Evolutionary conservation across 2,113 vertebrate species (phyloP).

Genomic region (Bos javanicus): DNA sequence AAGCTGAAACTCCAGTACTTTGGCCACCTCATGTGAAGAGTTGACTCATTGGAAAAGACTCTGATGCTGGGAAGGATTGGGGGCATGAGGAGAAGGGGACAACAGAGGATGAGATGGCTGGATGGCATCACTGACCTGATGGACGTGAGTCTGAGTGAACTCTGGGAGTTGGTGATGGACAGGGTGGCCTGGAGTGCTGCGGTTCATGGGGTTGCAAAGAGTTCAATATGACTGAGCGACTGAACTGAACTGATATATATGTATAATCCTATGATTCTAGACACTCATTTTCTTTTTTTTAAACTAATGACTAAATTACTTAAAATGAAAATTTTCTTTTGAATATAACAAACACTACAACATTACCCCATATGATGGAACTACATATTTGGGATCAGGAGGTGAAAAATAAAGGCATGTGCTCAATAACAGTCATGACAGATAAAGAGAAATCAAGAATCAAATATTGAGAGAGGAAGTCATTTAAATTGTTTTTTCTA

Average conservation of each 20-base stretch:
- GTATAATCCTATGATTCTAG: background rate
- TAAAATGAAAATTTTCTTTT: background rate
- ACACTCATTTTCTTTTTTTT: background rate
- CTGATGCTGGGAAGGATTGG: too few species aligned
- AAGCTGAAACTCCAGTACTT: too few species aligned
- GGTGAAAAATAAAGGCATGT: rapidly evolving
- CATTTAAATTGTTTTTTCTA: background rate
- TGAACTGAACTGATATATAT: background rate
- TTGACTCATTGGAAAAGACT: too few species aligned
- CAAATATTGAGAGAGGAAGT: background rate
- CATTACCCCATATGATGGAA: background rate
- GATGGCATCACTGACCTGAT: too few species aligned
- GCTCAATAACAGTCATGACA: background rate
- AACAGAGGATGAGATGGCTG: too few species aligned
- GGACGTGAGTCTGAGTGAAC: too few species aligned
- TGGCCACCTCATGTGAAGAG: too few species aligned
- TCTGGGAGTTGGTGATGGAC: too few species aligned
- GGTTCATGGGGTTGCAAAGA: too few species aligned
- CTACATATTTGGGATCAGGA: background rate
- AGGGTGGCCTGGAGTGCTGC: too few species aligned
- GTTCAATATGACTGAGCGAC: too few species aligned
- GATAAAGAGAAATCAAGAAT: background rate
- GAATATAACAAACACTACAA: background rate
- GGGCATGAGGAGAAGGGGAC: too few species aligned
- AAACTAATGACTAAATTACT: background rate